Evolutionary conservation across 2,113 vertebrate genomes (phyloP).

Genomic region (Leptosomus discolor): DNA sequence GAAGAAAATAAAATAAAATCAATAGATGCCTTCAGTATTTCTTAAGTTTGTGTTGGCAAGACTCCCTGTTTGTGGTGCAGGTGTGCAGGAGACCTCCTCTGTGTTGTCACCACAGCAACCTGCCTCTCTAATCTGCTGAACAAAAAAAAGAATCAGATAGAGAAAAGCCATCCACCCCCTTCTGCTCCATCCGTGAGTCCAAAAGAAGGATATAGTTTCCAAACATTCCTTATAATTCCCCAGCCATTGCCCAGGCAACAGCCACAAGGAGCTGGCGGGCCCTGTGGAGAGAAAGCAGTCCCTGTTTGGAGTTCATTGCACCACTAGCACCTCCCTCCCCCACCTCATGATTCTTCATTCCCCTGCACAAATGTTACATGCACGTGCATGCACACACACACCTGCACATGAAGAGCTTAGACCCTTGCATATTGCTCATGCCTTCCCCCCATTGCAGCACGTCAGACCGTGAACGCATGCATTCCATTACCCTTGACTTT

Average conservation of each 20-base stretch:
- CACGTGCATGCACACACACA: not conserved
- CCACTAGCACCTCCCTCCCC: not conserved
- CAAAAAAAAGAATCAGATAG: conserved; percentile 73
- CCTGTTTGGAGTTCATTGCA: conserved; percentile 62
- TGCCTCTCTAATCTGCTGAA: conserved; percentile 78
- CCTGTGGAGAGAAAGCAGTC: conserved; percentile 55
- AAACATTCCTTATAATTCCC: conserved; percentile 77
- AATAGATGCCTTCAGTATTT: conserved; percentile 26
- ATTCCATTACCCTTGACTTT: conserved; percentile 17
- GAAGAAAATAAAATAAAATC: not conserved
- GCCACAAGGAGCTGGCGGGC: conserved; percentile 63
- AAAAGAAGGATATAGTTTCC: conserved; percentile 73
- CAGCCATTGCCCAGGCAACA: conserved; percentile 82
- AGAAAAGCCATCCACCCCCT: conserved; percentile 78
- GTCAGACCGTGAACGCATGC: not conserved
- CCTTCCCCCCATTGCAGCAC: not conserved
- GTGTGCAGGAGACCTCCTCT: conserved; percentile 76
- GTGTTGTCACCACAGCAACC: conserved; percentile 80
- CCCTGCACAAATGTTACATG: not conserved
- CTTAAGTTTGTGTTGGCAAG: conserved; percentile 46
- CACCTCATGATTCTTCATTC: not conserved
- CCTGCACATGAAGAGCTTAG: not conserved
- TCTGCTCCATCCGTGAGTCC: conserved; percentile 75
- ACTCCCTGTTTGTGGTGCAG: conserved; percentile 71
- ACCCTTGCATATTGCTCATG: not conserved